Evolutionary conservation across 2,888 invertebrate species (phyloP), one percentile per base, ranked within the genome.

Genomic region (Phyllotreta striolata): DNA sequence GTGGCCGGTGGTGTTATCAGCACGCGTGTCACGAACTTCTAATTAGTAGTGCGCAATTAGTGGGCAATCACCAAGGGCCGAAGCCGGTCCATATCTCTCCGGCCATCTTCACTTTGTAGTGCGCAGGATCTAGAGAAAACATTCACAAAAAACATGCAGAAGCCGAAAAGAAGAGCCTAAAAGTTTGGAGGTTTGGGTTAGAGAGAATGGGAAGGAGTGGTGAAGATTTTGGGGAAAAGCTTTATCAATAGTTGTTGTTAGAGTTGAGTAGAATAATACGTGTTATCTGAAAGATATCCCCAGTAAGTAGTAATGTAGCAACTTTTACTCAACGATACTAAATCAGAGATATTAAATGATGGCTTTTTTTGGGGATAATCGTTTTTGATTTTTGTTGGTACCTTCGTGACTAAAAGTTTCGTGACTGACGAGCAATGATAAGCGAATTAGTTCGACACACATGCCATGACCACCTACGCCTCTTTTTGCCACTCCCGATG

Each of bases 361-460:
- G 24, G n/a, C n/a, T 24, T 24, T 24, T 3, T 24, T 24, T 24
- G 4, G 24, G 24, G 24, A 24, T n/a, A n/a, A n/a, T n/a, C n/a
- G 24, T 24, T 4, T 3, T 4, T 24, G 1, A 24, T 24, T 24
- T 24, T 24, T 1, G 24, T 24, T 3, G 24, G 4, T 44, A 44
- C 44, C 44, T 7, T 44, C 14, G 14, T 12, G 12, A 44, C 44
- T 44, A 38, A 4, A 1, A 14, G n/a, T 52, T 52, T 60, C 60
- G 63, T 66, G 66, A 66, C 63, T 57, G 57, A 66, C 63, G 63
- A 63, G 35, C 24, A 44, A 14, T 60, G 66, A 66, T 66, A 66
- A 63, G 54, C 35, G 60, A 66, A 66, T 66, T 66, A 66, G 66
- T 63, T 56, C 66, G 66, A 38, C 44, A 51, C 24, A 24, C 54